These are phyloP conservation scores for Drosophila suboccidentalis DNA, from an alignment of 2,888 invertebrate genomes.

Conservation along the genomic window DNA sequence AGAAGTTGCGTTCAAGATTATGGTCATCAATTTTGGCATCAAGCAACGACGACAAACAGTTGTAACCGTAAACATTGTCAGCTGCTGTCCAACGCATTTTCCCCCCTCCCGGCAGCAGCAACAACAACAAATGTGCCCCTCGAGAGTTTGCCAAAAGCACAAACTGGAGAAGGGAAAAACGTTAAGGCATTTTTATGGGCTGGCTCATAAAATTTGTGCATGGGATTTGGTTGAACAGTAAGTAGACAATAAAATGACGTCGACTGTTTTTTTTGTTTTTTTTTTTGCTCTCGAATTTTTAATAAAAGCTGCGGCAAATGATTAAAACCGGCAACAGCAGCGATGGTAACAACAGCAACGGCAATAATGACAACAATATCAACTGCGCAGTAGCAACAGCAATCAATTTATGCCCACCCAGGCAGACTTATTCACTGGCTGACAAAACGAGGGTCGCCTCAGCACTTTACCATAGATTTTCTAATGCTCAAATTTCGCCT, in stretches of 20 bases:
- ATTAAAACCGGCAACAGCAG: slow-evolving; percentile 67
- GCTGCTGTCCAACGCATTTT: slow-evolving; percentile 44
- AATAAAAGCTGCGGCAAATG: slow-evolving; percentile 75
- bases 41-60: slow-evolving; percentile 74
- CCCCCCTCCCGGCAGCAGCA: slow-evolving; percentile 14
- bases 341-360: slow-evolving; percentile 34
- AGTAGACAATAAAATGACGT: slow-evolving; percentile 81
- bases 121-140: slow-evolving; percentile 72
- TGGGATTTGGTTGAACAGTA: slow-evolving; percentile 75
- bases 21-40: slow-evolving; percentile 84
- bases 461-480: slow-evolving; percentile 47
- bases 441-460: slow-evolving; percentile 66
- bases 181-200: slow-evolving; percentile 77
- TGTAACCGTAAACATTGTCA: slow-evolving; percentile 77
- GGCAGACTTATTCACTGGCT: slow-evolving; percentile 15
- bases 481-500: slow-evolving; percentile 33
- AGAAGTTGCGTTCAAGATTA: slow-evolving; percentile 77
- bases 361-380: slow-evolving; percentile 21
- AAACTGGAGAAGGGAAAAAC: slow-evolving; percentile 5
- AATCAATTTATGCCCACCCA: slow-evolving; percentile 77
- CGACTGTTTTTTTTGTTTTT: slow-evolving; percentile 42
- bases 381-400: slow-evolving; percentile 52
- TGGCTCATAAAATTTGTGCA: slow-evolving; percentile 81
- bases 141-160: slow-evolving; percentile 55
- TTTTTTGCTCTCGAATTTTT: slow-evolving; percentile 58